Evolutionary conservation across 2,797 vertebrate species (phyloP), one percentile per base, ranked within the genome.

Genomic region (Podarcis lilfordi): DNA sequence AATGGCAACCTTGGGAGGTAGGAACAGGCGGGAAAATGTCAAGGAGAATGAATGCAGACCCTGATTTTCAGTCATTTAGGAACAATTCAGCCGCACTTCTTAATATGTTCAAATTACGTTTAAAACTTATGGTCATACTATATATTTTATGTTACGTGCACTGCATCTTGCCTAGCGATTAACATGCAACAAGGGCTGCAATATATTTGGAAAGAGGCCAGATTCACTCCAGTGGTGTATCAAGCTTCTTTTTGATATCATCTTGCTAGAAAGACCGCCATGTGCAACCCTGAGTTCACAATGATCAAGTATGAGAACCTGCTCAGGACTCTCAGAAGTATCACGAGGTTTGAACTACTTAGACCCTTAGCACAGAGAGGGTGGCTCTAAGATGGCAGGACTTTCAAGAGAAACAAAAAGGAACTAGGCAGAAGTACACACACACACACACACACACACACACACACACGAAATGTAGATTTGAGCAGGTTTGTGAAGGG

Each of bases 11-110:
- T 55, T 80, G n/a, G 50, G 64, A 71, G 37, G 50, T 37, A 45
- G 72, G 64, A 61, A 59, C 0, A 43, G 59, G 77, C 10, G 10
- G 71, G 59, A 37, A 71, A 61, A 27, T 61, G 50, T 29, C 74
- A 27, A 76, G 59, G 50, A 81, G 27, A 85, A 64, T 37, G 68
- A 75, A 75, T 43, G 72, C 0, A 0, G 43, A 79, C 50, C 83
- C 29, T 84, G 59, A 74, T 61, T 90, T 86, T 74, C 91, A 89
- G 71, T 77, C 45, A 85, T n/a, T 19, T 75, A 87, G 55, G 45
- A 86, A 89, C 78, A 29, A 23, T 55, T 88, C 74, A 91, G 55
- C 13, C 35, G 43, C 21, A 74, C 40, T 81, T 81, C 35, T 72
- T 92, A 87, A 29, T 6, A 45, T 90, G 37, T 86, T 79, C 75